Percentiles rank a stretch among this genome's conserved stretches.
Evolutionary conservation across 2,113 vertebrate genomes (phyloP).

Genomic region (Hyaena hyaena): DNA sequence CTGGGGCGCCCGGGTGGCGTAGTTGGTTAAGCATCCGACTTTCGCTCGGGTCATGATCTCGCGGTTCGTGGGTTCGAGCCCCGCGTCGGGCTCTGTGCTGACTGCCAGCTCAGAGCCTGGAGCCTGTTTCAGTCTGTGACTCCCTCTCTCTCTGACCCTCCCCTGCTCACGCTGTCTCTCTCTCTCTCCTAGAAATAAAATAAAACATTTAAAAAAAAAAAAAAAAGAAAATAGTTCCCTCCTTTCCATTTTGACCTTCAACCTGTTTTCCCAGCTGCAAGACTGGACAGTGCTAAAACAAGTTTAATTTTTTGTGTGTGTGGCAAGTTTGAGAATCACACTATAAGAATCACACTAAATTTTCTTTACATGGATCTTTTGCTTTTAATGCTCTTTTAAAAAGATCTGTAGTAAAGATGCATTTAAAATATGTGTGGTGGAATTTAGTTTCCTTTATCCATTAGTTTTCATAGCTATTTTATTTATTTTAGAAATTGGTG

Average conservation of each 20-base stretch:
- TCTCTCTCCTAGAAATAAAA: too few species aligned
- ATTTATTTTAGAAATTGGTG: slow-evolving; percentile 64
- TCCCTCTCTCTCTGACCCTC: too few species aligned
- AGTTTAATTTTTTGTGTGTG: not conserved
- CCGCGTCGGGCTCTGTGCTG: too few species aligned
- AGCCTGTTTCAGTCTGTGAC: too few species aligned
- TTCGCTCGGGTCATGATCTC: too few species aligned
- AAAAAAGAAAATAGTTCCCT: not conserved
- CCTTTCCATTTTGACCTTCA: not conserved
- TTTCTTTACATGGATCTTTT: slow-evolving; percentile 45
- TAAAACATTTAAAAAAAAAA: too few species aligned
- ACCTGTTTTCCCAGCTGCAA: not conserved
- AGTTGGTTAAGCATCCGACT: too few species aligned
- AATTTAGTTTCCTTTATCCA: slow-evolving; percentile 53
- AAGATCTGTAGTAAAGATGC: slow-evolving; percentile 14
- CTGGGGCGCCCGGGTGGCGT: too few species aligned
- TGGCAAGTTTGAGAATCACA: not conserved
- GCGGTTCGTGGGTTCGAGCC: too few species aligned
- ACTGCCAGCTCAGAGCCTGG: too few species aligned
- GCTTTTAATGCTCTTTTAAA: slow-evolving; percentile 20
- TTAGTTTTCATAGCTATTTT: slow-evolving; percentile 40
- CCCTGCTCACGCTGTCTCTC: too few species aligned
- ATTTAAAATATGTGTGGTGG: slow-evolving; percentile 42
- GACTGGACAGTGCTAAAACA: not conserved
- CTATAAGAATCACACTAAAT: not conserved